Evolutionary conservation across 2,113 vertebrate species (phyloP).

Genomic region (Mesocricetus auratus): DNA sequence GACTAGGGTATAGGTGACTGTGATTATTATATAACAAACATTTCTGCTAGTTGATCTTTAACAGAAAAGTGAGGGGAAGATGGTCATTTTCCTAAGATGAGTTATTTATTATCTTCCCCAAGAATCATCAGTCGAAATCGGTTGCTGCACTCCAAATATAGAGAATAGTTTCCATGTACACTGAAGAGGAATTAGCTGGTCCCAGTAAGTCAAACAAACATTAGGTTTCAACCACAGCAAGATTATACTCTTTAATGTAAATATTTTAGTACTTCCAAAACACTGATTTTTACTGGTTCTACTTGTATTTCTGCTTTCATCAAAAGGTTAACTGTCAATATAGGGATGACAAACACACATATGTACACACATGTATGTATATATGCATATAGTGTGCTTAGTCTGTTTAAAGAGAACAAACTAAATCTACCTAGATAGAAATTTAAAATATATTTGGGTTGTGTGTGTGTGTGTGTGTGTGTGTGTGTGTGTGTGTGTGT

Average conservation of each 20-base stretch:
- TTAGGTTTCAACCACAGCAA: slow-evolving; percentile 39
- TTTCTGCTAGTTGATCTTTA: slow-evolving; percentile 25
- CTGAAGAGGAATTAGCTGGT: neutral
- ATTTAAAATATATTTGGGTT: no score
- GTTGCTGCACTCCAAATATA: neutral
- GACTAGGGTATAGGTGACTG: neutral
- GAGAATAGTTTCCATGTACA: neutral
- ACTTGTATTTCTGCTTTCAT: slow-evolving; percentile 47
- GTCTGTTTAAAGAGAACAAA: slow-evolving; percentile 24
- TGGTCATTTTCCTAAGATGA: slow-evolving; percentile 20
- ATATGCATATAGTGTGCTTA: neutral
- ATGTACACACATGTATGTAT: neutral
- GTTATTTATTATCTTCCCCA: neutral
- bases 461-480: no score
- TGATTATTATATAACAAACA: neutral
- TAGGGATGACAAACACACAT: neutral
- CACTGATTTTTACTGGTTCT: slow-evolving; percentile 27
- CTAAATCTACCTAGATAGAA: neutral
- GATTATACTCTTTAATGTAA: neutral
- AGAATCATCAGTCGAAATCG: neutral
- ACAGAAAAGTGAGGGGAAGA: neutral
- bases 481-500: no score
- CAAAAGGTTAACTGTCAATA: slow-evolving; percentile 21
- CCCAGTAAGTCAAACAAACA: neutral
- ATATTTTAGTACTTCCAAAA: slow-evolving; percentile 39